A percentile compares a stretch with the other conserved stretches of the same genome.
phyloP scores from a whole-genome alignment of 2,113 vertebrate genomes.

The Erythrocebus patas region DNA sequence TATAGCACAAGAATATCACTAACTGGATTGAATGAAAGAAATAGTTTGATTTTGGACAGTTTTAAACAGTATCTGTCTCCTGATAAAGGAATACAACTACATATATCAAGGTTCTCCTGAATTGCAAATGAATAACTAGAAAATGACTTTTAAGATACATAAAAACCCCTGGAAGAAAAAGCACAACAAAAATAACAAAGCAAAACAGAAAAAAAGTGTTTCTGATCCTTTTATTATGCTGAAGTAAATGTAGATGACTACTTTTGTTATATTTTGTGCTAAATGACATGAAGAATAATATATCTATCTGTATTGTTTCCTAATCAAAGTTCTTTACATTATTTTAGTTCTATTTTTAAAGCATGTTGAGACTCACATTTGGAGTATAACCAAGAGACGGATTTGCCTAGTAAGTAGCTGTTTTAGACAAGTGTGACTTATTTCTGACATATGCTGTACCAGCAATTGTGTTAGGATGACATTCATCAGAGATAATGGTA shows the following conservation, averaged over 20 bases:
- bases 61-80: neutral
- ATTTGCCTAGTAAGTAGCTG: slow-evolving; percentile 32
- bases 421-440: slow-evolving; percentile 52
- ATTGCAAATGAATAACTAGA: neutral
- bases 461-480: slow-evolving; percentile 57
- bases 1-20: neutral
- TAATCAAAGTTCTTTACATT: neutral
- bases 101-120: neutral
- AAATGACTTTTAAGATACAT: neutral
- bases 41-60: neutral
- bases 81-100: neutral
- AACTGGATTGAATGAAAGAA: neutral
- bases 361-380: slow-evolving; percentile 12
- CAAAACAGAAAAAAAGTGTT: neutral
- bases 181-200: neutral
- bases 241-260: neutral
- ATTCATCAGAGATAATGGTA: slow-evolving; percentile 56
- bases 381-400: neutral
- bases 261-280: neutral
- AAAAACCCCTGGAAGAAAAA: neutral
- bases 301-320: neutral
- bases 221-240: neutral
- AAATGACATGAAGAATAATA: neutral
- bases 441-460: slow-evolving; percentile 61
- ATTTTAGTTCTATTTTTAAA: slow-evolving; percentile 47